phyloP scores from a whole-genome alignment of 2,113 vertebrate species.

The Phyllopteryx taeniolatus region DNA sequence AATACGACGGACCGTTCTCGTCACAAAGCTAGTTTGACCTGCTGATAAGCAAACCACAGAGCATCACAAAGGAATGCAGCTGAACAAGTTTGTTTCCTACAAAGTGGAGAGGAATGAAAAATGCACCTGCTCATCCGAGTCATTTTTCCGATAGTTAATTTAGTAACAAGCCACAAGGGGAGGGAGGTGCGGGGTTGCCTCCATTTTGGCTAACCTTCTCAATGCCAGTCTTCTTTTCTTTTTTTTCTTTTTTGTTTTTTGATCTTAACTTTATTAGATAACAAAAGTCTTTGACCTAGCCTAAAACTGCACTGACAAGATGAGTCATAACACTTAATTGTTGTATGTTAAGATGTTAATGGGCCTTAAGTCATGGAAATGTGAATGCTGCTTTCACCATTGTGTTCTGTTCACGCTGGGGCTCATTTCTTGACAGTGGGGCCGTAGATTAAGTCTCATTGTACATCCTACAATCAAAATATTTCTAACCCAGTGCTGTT shows the following conservation, averaged over 20 bases:
- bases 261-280: conserved; percentile 9
- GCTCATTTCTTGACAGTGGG: conserved; percentile 17
- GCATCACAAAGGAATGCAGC: conserved; percentile 17
- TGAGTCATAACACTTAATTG: background rate
- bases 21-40: conserved; percentile 52
- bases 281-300: background rate
- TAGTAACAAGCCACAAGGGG: background rate
- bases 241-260: conserved; percentile 2
- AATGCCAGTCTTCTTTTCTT: conserved; percentile 16
- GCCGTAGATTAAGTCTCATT: conserved; percentile 1
- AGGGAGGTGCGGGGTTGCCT: background rate
- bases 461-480: conserved; percentile 37
- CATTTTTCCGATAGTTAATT: background rate
- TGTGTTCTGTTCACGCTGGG: conserved; percentile 29
- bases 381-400: conserved; percentile 45
- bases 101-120: background rate
- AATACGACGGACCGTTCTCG: background rate
- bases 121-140: background rate
- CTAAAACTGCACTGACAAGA: conserved; percentile 14
- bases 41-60: conserved; percentile 24
- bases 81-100: background rate
- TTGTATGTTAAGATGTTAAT: conserved; percentile 7
- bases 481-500: conserved; percentile 40
- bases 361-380: conserved; percentile 7
- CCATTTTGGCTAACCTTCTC: background rate